A percentile compares a stretch with the other conserved stretches of the same genome.
phyloP scores from a whole-genome alignment of 2,113 vertebrate genomes.

The Boleophthalmus pectinirostris region DNA sequence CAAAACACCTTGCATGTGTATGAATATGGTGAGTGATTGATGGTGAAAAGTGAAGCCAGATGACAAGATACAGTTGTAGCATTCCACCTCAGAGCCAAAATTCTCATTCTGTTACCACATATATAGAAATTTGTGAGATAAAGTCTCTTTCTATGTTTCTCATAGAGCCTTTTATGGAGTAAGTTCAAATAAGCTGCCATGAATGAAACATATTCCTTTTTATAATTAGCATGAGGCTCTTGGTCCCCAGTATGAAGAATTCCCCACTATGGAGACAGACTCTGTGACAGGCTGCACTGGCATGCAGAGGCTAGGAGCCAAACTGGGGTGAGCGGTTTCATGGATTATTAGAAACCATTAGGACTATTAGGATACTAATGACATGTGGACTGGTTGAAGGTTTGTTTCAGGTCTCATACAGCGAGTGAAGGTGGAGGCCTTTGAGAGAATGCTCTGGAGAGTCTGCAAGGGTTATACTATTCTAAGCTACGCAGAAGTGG shows the following conservation, averaged over 20 bases:
- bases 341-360: background rate
- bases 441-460: slow-evolving; percentile 95
- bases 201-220: slow-evolving; percentile 52
- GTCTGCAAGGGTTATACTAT: slow-evolving; percentile 96
- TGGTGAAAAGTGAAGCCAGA: no score
- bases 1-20: no score
- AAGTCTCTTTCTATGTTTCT: slow-evolving; percentile 7
- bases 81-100: no score
- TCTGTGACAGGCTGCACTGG: slow-evolving; percentile 85
- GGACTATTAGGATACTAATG: background rate
- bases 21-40: no score
- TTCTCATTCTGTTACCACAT: no score
- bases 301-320: slow-evolving; percentile 93
- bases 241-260: slow-evolving; percentile 88
- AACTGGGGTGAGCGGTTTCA: slow-evolving; percentile 85
- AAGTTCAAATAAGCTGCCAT: slow-evolving; percentile 17
- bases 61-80: no score
- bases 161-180: slow-evolving; percentile 7
- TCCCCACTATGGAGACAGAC: slow-evolving; percentile 87
- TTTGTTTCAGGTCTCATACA: slow-evolving; percentile 94
- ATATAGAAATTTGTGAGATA: slow-evolving; percentile 6
- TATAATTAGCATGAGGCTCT: slow-evolving; percentile 83
- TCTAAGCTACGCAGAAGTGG: slow-evolving; percentile 88
- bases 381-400: slow-evolving; percentile 60
- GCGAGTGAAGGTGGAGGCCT: slow-evolving; percentile 89